A percentile compares a stretch with the other conserved stretches of the same genome.
phyloP scores from a whole-genome alignment of 2,113 vertebrate genomes.

The Nothobranchius kuhntae region DNA sequence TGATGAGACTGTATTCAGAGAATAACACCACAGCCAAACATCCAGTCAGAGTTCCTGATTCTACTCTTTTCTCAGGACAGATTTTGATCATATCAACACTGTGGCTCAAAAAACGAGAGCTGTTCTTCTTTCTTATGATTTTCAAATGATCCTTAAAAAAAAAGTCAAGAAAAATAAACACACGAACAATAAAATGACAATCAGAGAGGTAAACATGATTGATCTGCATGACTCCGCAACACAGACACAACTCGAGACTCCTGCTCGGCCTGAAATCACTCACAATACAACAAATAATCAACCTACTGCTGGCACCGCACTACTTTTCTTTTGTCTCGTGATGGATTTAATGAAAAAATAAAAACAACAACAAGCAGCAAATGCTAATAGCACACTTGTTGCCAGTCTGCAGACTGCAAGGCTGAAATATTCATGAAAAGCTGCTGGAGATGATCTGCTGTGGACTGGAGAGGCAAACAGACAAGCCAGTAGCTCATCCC shows the following conservation, averaged over 20 bases:
- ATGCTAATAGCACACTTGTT: constrained; percentile 1
- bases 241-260: constrained; percentile 10
- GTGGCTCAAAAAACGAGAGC: background rate
- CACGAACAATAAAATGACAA: constrained; percentile 1
- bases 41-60: background rate
- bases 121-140: background rate
- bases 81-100: background rate
- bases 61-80: background rate
- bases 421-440: constrained; percentile 53
- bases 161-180: background rate
- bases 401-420: constrained; percentile 20
- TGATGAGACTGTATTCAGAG: background rate
- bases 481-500: constrained; percentile 5
- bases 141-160: background rate
- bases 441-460: constrained; percentile 22
- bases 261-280: constrained; percentile 13
- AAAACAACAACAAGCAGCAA: constrained; percentile 8
- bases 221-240: constrained; percentile 7
- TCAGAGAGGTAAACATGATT: constrained; percentile 22
- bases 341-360: background rate
- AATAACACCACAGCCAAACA: background rate
- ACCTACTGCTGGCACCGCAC: constrained; percentile 19
- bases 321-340: background rate
- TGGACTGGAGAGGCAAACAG: background rate
- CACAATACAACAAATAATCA: constrained; percentile 31